Conservation (phyloP, 2,888 invertebrate species). For the Tenodera sinensis region DNA sequence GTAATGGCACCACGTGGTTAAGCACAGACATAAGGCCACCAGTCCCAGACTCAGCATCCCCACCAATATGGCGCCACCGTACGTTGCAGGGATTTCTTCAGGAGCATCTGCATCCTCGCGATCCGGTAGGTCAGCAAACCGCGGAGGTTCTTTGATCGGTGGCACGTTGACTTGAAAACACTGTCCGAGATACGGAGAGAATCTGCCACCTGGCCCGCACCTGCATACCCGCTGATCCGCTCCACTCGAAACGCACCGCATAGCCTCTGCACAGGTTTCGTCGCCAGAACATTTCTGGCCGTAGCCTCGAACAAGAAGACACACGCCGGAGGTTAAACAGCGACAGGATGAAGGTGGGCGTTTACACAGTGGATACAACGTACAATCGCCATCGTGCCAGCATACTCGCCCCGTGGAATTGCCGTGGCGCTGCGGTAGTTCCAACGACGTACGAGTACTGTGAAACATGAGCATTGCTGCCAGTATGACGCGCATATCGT, state of each 20-base stretch:
- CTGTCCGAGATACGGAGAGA: neutral
- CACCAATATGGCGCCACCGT: slow-evolving; percentile 21
- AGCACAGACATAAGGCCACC: slow-evolving; percentile 12
- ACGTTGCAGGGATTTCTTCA: slow-evolving; percentile 23
- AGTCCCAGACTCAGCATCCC: slow-evolving; percentile 19
- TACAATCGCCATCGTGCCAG: neutral
- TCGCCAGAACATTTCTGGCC: slow-evolving; percentile 3
- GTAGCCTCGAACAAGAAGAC: slow-evolving; percentile 8
- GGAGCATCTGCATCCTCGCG: slow-evolving; percentile 14
- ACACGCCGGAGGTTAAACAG: slow-evolving; percentile 3
- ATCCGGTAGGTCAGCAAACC: slow-evolving; percentile 21
- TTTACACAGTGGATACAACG: slow-evolving; percentile 11
- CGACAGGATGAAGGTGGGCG: neutral
- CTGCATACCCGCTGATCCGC: neutral
- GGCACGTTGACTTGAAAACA: neutral
- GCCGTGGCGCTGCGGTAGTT: neutral
- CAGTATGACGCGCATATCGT: neutral
- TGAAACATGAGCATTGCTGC: neutral
- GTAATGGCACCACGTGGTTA: slow-evolving; percentile 21
- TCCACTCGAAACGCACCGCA: neutral
- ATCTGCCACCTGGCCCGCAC: slow-evolving; percentile 15
- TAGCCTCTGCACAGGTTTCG: neutral
- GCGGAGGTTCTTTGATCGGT: neutral
- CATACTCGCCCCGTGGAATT: neutral
- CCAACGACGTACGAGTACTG: neutral